Base-by-base conservation (phyloP, 2,888 invertebrate genomes). In the Prenolepis imparis region DNA sequence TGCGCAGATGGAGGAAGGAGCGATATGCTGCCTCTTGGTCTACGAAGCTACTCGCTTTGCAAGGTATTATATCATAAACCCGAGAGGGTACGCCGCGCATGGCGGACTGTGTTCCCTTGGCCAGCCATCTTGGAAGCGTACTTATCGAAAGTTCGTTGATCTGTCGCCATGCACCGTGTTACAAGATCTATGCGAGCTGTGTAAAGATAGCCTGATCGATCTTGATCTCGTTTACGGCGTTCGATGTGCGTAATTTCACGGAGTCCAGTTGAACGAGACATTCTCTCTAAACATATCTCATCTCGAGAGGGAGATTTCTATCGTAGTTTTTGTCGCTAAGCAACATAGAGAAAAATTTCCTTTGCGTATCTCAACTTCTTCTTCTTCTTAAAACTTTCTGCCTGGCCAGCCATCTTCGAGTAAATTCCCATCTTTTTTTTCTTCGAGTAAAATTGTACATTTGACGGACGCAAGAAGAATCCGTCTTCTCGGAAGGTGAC, bases 11-110 rank as follows among this genome's bases (percentile, higher is more conserved):
- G 72, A 78, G 70, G 70, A 70, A 70, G 78, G 41, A 78, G 78
- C 78, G 72, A 78, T 78, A 72, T 61, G 48, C 84, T 75, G 61
- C 55, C 74, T 68, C 67, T 61, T 77, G 82, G 64, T 72, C 81
- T 64, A 24, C 41, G 57, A 32, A 68, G 48, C 41, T 52, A 39
- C 52, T 63, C 36, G 52, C 32, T 83, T 78, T 63, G 6, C 67
- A 21, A 48, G 64, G 59, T 63, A 28, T n/a, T 63, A 28, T n/a
- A 44, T 28, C 68, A 18, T 24, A 72, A 78, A 59, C 24, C 59
- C 21, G 59, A 78, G 72, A 70, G 28, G 28, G 9, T 59, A 41
- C 44, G 18, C 21, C 36, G 24, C 21, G 41, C 48, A 12, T 21
- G 24, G 59, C 11, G 21, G 18, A 32, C 59, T 32, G 12, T n/a